A percentile compares a stretch with the other conserved stretches of the same genome.
Conservation (phyloP, 2,888 invertebrate species). For the Drosophila emarginata region DNA sequence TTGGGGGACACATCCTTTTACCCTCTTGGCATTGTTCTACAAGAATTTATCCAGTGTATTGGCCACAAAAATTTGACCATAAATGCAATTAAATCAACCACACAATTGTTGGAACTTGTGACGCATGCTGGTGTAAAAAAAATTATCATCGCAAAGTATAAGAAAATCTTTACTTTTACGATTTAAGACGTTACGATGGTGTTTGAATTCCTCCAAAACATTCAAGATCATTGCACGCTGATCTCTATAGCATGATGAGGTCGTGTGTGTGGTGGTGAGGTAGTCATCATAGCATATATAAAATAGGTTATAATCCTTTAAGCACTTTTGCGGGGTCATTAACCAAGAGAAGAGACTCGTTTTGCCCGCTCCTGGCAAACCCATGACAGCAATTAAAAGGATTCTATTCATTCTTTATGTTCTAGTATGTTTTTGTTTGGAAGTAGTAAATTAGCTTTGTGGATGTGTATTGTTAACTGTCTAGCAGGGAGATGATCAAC, state of each 20-base stretch:
- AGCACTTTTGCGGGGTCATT: constrained; percentile 19
- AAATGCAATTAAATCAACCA: constrained; percentile 50
- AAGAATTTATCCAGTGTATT: constrained; percentile 45
- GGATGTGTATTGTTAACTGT: constrained; percentile 51
- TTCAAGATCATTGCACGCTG: constrained; percentile 60
- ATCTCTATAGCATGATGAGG: constrained; percentile 40
- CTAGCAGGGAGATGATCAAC: constrained; percentile 50
- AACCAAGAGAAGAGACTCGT: constrained; percentile 70
- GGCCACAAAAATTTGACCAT: constrained; percentile 73
- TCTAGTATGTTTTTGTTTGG: neutral
- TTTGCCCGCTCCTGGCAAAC: constrained; percentile 80
- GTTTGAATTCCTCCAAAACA: constrained; percentile 40
- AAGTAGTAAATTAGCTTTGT: constrained; percentile 10
- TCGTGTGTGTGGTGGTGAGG: constrained; percentile 29
- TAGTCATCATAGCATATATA: constrained; percentile 79
- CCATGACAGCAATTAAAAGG: constrained; percentile 75
- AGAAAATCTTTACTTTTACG: constrained; percentile 43
- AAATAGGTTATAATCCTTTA: constrained; percentile 53
- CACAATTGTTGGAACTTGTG: constrained; percentile 77
- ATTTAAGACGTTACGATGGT: constrained; percentile 6
- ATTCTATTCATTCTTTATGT: constrained; percentile 63
- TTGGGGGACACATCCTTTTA: constrained; percentile 47
- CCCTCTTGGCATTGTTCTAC: constrained; percentile 62
- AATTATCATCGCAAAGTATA: constrained; percentile 81
- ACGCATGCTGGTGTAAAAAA: constrained; percentile 81